phyloP scores from a whole-genome alignment of 2,888 invertebrate genomes.

The Mesorhabditis sp. region DNA sequence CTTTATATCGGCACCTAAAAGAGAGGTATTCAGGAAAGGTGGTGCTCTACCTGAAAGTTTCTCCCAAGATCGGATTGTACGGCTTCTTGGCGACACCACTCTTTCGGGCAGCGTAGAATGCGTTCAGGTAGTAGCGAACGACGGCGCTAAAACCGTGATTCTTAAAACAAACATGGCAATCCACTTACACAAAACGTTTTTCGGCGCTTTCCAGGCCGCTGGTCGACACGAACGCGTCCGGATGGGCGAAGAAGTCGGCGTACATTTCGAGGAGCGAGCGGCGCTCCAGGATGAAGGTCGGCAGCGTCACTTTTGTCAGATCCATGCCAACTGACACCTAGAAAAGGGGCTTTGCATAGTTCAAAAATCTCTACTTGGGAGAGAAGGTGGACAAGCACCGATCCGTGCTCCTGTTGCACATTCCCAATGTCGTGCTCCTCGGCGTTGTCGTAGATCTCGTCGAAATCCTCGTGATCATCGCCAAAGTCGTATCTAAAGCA shows the following conservation, averaged over 20 bases:
- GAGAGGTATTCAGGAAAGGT: slow-evolving; percentile 15
- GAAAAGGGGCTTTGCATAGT: slow-evolving; percentile 3
- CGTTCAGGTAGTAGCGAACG: slow-evolving; percentile 92
- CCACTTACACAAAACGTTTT: slow-evolving; percentile 45
- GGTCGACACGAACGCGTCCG: slow-evolving; percentile 81
- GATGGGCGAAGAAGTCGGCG: slow-evolving; percentile 98
- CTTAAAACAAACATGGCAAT: not conserved
- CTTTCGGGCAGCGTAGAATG: slow-evolving; percentile 96
- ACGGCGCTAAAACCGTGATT: slow-evolving; percentile 72
- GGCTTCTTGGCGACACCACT: slow-evolving; percentile 96
- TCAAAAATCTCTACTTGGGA: slow-evolving; percentile 68
- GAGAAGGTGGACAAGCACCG: slow-evolving; percentile 89
- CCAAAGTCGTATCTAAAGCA: slow-evolving; percentile 58
- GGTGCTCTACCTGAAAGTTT: slow-evolving; percentile 89
- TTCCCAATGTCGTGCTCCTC: slow-evolving; percentile 49
- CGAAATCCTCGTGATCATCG: slow-evolving; percentile 60
- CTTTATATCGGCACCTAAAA: slow-evolving; percentile 40
- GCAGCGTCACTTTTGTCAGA: slow-evolving; percentile 93
- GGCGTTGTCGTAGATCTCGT: slow-evolving; percentile 63
- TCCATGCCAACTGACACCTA: slow-evolving; percentile 96
- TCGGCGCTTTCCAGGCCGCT: slow-evolving; percentile 63
- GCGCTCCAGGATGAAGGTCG: slow-evolving; percentile 95
- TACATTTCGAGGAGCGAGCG: slow-evolving; percentile 98
- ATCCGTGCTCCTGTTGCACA: slow-evolving; percentile 94
- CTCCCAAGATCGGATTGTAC: slow-evolving; percentile 95